Base-by-base conservation (phyloP, 2,113 vertebrate species). In the Gallinago jamesoni region DNA sequence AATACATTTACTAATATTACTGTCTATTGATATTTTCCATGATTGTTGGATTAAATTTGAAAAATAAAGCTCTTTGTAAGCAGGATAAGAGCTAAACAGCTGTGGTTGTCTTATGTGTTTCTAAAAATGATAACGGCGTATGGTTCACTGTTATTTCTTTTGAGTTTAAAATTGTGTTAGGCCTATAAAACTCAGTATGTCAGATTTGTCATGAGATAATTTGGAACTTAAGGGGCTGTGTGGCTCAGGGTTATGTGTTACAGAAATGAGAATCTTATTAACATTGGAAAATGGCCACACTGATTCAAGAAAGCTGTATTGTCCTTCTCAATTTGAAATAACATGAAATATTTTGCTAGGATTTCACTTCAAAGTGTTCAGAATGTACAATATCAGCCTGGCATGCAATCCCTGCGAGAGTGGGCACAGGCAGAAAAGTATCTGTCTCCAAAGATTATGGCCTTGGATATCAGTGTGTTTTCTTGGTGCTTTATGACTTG, bases 181-280 rank as follows among this genome's bases (percentile, higher is more conserved):
- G 22, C 39, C 53, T 94, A 47, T 89, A 83, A 97, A 93, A 76
- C 28, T 37, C 30, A 85, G 48, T 60, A 67, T 64, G 93, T 88
- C 91, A 97, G 95, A 90, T 96, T 96, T 96, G 60, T 95, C 92
- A 96, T 95, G 82, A 94, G 95, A 95, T 67, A 85, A 78, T 89
- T 91, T 95, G 89, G 68, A 95, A 90, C 30, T 84, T 39, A 41
- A 77, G 50, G 89, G 70, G 73, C 45, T 93, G 53, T 73, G 60
- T 60, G 86, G 55, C 28, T 93, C 75, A 86, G 85, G 57, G 64
- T 94, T 96, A 86, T 70, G 55, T 67, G 89, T 92, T 92, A 55
- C 15, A 93, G 76, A 96, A 97, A 96, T 67, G 43, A 82, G 62
- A 96, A 96, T 97, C 94, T 97, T 96, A 97, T 97, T 96, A 91